Percentiles rank a stretch among this genome's conserved stretches.
These are phyloP conservation scores for human DNA, from an alignment of 2,113 vertebrate genomes.

Conservation along the genomic window GRCh38 chr7:22140501-22141000, in stretches of 20 bases:
- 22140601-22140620: neutral
- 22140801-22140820: neutral
- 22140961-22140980: neutral
- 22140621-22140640: too few relatives aligned
- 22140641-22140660: neutral
- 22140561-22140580: neutral
- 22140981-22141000: neutral
- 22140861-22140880: neutral
- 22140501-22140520: neutral
- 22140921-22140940: neutral
- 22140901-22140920: neutral
- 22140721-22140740: neutral
- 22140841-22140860: neutral
- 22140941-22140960: neutral
- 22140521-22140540: neutral
- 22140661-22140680: slow-evolving; percentile 12
- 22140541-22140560: neutral
- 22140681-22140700: neutral
- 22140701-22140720: neutral
- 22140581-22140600: neutral
- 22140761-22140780: neutral
- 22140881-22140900: neutral
- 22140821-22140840: neutral
- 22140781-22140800: neutral
- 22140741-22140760: too few relatives aligned